These are phyloP conservation scores for Aphyosemion australe DNA, from an alignment of 2,113 vertebrate genomes.

Conservation along the genomic window DNA sequence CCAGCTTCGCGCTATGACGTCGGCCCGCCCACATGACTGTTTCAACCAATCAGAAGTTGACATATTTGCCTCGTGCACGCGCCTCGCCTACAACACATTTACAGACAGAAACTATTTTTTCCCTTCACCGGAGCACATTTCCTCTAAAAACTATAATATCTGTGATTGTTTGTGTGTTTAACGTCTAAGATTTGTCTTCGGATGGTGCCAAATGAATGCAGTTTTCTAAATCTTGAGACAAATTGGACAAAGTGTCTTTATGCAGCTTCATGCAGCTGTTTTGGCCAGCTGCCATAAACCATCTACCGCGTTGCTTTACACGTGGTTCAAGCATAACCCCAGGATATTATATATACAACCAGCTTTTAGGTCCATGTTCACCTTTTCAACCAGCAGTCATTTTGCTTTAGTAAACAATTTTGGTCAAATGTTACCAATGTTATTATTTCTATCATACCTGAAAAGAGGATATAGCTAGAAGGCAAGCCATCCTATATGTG, in stretches of 20 bases:
- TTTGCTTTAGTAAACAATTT: too few relatives aligned
- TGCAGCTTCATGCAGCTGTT: conserved; percentile 47
- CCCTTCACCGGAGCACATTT: not conserved
- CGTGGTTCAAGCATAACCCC: not conserved
- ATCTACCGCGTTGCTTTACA: not conserved
- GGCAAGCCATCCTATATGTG: too few relatives aligned
- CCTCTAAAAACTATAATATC: not conserved
- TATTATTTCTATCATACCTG: too few relatives aligned
- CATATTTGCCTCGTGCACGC: conserved; percentile 35
- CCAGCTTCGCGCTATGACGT: conserved; percentile 55
- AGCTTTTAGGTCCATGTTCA: not conserved
- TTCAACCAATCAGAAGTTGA: conserved; percentile 49
- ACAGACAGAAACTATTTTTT: not conserved
- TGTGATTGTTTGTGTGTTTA: too few relatives aligned
- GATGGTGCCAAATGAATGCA: not conserved
- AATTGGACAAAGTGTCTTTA: not conserved
- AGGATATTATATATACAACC: not conserved
- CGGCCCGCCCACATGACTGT: conserved; percentile 43
- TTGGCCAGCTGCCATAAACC: conserved; percentile 14
- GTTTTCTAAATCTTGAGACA: not conserved
- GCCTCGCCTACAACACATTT: conserved; percentile 27
- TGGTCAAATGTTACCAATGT: too few relatives aligned
- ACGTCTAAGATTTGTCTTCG: not conserved
- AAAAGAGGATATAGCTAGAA: too few relatives aligned
- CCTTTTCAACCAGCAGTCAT: too few relatives aligned